These are phyloP conservation scores for Gadopsis marmoratus DNA, from an alignment of 2,797 vertebrate genomes.

Conservation along the genomic window DNA sequence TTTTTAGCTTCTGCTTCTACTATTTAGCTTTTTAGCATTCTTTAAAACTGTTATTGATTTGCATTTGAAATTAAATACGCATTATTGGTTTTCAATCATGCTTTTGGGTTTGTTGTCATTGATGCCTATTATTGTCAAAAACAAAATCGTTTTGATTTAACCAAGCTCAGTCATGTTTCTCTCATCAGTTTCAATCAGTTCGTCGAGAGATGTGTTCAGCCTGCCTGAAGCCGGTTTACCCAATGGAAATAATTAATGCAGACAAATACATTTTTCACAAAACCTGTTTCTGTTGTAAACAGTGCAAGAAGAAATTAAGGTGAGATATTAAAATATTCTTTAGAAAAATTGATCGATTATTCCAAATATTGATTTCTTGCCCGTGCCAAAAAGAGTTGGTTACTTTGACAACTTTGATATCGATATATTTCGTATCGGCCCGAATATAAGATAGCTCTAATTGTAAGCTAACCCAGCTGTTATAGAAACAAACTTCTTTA, in stretches of 20 bases:
- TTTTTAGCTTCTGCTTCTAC: neutral
- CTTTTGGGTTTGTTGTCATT: slow-evolving; percentile 20
- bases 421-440: neutral
- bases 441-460: neutral
- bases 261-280: slow-evolving; percentile 86
- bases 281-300: slow-evolving; percentile 89
- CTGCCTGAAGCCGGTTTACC: slow-evolving; percentile 86
- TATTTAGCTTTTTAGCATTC: neutral
- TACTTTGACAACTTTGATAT: neutral
- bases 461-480: neutral
- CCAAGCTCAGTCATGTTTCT: slow-evolving; percentile 34
- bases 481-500: neutral
- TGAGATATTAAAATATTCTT: slow-evolving; percentile 72
- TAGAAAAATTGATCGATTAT: neutral
- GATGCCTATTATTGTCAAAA: neutral
- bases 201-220: slow-evolving; percentile 83
- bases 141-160: neutral
- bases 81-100: slow-evolving; percentile 14
- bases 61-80: slow-evolving; percentile 25
- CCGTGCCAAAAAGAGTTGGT: neutral
- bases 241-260: slow-evolving; percentile 84
- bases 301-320: slow-evolving; percentile 89
- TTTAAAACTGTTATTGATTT: slow-evolving; percentile 19
- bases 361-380: slow-evolving; percentile 2
- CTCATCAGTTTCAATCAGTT: slow-evolving; percentile 81